These are phyloP conservation scores for Aeoliscus strigatus DNA, from an alignment of 2,797 vertebrate genomes.

Conservation along the genomic window DNA sequence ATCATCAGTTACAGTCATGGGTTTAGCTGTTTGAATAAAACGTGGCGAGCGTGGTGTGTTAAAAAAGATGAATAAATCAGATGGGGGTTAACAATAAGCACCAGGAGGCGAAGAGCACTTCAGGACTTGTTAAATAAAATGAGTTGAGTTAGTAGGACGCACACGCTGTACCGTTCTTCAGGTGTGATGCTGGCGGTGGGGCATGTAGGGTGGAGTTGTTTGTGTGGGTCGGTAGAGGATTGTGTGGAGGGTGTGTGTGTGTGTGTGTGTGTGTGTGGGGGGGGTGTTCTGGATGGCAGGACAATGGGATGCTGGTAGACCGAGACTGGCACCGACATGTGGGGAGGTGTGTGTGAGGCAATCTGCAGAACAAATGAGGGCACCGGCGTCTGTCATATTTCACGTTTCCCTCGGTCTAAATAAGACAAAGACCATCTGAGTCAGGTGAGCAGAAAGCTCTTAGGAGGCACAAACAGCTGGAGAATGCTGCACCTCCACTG, in stretches of 20 bases:
- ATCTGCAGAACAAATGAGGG: slow-evolving; percentile 72
- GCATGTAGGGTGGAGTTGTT: too few species aligned
- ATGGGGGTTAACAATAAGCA: slow-evolving; percentile 11
- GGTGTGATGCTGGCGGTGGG: slow-evolving; percentile 60
- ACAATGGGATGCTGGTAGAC: slow-evolving; percentile 60
- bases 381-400: slow-evolving; percentile 71
- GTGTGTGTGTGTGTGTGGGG: slow-evolving; percentile 21
- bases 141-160: too few species aligned
- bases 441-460: slow-evolving; percentile 63
- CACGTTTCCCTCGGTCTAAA: slow-evolving; percentile 69
- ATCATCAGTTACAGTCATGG: slow-evolving; percentile 65
- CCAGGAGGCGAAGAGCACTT: too few species aligned
- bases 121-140: too few species aligned
- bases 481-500: slow-evolving; percentile 62
- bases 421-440: slow-evolving; percentile 69
- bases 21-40: slow-evolving; percentile 50
- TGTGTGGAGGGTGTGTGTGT: slow-evolving; percentile 11
- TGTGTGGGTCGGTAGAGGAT: too few species aligned
- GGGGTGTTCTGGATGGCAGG: slow-evolving; percentile 8
- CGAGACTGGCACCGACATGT: slow-evolving; percentile 69
- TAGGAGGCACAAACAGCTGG: slow-evolving; percentile 74
- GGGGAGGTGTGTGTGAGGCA: slow-evolving; percentile 69
- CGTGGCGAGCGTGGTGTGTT: slow-evolving; percentile 2
- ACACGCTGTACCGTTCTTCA: too few species aligned
- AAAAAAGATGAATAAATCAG: slow-evolving; percentile 15